Conservation (phyloP, 53 echinoderm and acorn worm genomes). For the Arbacia lixula region DNA sequence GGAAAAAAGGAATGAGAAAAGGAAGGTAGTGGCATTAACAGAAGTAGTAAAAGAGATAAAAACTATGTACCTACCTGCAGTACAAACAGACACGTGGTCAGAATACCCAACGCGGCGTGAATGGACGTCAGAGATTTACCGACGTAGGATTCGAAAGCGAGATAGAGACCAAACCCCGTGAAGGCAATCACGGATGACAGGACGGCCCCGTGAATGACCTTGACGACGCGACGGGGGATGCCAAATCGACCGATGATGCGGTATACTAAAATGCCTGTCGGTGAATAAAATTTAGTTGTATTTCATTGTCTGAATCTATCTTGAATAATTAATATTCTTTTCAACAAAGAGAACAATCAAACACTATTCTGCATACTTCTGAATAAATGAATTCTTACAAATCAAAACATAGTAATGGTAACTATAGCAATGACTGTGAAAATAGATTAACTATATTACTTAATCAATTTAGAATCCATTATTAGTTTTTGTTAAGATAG, state of each 20-base stretch:
- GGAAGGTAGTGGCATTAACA: neutral
- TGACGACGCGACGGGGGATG: neutral
- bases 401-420: no score
- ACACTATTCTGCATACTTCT: no score
- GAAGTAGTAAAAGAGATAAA: no score
- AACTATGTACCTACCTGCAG: slow-evolving; percentile 1
- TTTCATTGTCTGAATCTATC: no score
- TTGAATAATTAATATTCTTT: no score
- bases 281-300: neutral
- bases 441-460: no score
- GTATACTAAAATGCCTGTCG: neutral
- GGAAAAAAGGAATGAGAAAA: neutral
- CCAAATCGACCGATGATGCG: neutral
- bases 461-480: no score
- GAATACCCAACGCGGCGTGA: slow-evolving; percentile 14
- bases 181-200: neutral
- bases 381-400: no score
- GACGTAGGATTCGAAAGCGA: neutral
- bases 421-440: no score
- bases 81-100: slow-evolving; percentile 22
- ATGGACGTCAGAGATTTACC: neutral
- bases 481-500: no score
- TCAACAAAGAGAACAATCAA: no score
- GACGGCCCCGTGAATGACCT: neutral
- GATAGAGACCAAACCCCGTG: slow-evolving; percentile 8